A percentile compares a stretch with the other conserved stretches of the same genome.
phyloP scores from a whole-genome alignment of 2,888 invertebrate species.

The Oeneis ivallda region DNA sequence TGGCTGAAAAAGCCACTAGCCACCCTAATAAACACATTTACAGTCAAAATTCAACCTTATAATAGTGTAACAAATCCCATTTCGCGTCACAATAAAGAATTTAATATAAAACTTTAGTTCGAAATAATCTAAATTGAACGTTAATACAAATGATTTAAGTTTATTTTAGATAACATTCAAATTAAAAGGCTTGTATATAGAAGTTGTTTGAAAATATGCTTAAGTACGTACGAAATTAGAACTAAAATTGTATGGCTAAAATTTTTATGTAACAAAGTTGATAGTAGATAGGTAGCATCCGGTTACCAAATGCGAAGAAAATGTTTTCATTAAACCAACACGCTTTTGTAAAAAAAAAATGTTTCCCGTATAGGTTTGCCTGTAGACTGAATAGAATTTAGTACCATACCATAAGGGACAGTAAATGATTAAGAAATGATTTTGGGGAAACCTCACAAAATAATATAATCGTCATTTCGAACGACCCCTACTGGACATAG shows the following conservation, averaged over 20 bases:
- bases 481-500: no score
- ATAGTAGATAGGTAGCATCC: slow-evolving; percentile 24
- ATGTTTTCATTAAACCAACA: slow-evolving; percentile 25
- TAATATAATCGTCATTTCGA: no score
- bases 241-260: not conserved
- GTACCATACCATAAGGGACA: not conserved
- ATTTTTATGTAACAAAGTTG: slow-evolving; percentile 29
- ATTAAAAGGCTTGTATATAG: not conserved
- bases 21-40: slow-evolving; percentile 55
- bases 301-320: slow-evolving; percentile 28
- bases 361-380: not conserved
- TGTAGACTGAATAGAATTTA: not conserved
- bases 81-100: slow-evolving; percentile 35
- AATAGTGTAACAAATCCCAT: slow-evolving; percentile 22
- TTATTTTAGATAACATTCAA: slow-evolving; percentile 6
- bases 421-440: no score
- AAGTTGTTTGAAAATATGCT: slow-evolving; percentile 16
- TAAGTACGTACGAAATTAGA: not conserved
- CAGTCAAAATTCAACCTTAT: slow-evolving; percentile 48
- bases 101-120: slow-evolving; percentile 47
- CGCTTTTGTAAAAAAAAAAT: slow-evolving; percentile 1
- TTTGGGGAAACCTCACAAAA: no score
- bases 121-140: slow-evolving; percentile 19
- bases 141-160: not conserved
- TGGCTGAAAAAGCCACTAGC: slow-evolving; percentile 59